These are phyloP conservation scores for Melanotus villosus DNA, from an alignment of 2,888 invertebrate species.

Conservation along the genomic window DNA sequence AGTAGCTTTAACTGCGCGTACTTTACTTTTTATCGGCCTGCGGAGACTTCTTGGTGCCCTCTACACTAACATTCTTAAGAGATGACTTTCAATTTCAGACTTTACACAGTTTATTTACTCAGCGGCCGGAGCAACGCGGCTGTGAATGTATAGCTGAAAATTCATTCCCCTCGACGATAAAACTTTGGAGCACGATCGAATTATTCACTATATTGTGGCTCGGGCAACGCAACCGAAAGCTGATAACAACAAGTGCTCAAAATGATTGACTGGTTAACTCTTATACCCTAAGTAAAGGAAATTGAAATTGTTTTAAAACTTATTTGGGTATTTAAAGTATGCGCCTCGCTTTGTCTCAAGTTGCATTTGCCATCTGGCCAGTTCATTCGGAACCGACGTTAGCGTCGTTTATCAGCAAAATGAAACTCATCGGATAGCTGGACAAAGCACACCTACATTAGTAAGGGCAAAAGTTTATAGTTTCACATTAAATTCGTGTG, in stretches of 20 bases:
- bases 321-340: constrained; percentile 59
- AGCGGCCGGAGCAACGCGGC: constrained; percentile 57
- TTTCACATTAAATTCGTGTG: not conserved
- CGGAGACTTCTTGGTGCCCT: constrained; percentile 51
- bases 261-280: constrained; percentile 66
- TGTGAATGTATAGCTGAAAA: constrained; percentile 59
- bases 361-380: constrained; percentile 44
- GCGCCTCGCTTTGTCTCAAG: constrained; percentile 54
- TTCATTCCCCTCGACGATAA: constrained; percentile 63
- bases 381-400: constrained; percentile 33
- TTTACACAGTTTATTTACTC: constrained; percentile 67
- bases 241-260: constrained; percentile 62
- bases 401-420: constrained; percentile 17
- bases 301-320: constrained; percentile 62
- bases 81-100: constrained; percentile 67
- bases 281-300: constrained; percentile 57
- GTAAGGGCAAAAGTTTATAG: not conserved
- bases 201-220: constrained; percentile 65
- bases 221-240: constrained; percentile 62
- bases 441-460: constrained; percentile 13
- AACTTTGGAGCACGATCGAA: constrained; percentile 66
- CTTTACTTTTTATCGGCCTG: constrained; percentile 52
- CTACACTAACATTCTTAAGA: constrained; percentile 63
- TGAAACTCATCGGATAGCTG: constrained; percentile 12
- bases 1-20: constrained; percentile 52